Base-by-base conservation (phyloP, 2,113 vertebrate species). In the Ochotona curzoniae region DNA sequence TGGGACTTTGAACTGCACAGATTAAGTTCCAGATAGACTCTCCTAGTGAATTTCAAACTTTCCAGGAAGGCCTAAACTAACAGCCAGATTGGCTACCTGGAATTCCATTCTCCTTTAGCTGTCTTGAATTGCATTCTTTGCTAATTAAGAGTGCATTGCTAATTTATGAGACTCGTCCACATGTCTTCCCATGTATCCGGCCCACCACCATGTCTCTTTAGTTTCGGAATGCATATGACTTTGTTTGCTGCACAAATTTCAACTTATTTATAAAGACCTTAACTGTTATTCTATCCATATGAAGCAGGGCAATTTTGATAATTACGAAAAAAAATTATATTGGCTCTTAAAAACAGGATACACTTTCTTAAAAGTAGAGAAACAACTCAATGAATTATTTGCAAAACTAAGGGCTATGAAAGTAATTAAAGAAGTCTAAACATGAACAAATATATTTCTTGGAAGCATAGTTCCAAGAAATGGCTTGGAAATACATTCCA, bases 11-110 rank as follows among this genome's bases (percentile, higher is more conserved):
- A 83, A 80, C n/a, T 28, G 25, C 44, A 74, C 32, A 74, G 7
- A 28, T 23, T 67, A 30, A 67, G 18, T 74, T 84, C 32, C 44
- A 71, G 30, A 28, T 51, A 11, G 28, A 84, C 23, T 73, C 47
- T 15, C 44, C 9, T 21, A 64, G 28, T 90, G n/a, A 88, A 78
- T 90, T 91, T 84, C 35, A 47, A 38, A 87, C 57, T 78, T 81
- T 18, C 30, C 44, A 44, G 17, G 38, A 44, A 44, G 38, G 2
- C 26, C 17, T 44, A 60, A 93, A 23, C 30, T 90, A 21, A 66
- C n/a, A 49, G 57, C n/a, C 44, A n/a, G 14, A 51, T 57, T 44
- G 47, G 74, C 47, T 76, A 47, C 60, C 81, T 84, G 35, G 94
- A 84, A 82, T 60, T 49, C 26, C 44, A 78, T 35, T 15, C 38